Conservation (phyloP, 2,797 vertebrate species). For the Megalops cyprinoides region DNA sequence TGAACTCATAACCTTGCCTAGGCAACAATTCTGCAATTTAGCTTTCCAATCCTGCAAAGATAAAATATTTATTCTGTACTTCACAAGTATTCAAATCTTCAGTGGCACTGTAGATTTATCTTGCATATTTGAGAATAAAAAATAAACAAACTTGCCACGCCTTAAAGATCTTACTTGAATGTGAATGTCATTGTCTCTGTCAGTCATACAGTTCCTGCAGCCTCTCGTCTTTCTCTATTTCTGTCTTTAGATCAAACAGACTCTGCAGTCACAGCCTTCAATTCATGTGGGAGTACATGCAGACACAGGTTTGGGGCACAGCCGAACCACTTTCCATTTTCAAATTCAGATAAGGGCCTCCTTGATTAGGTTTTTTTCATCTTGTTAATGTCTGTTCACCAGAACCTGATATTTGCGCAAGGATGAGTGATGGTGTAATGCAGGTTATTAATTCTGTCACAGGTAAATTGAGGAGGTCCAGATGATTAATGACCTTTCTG, state of each 20-base stretch:
- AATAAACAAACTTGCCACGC: neutral
- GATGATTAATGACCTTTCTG: constrained; percentile 40
- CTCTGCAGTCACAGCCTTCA: constrained; percentile 2
- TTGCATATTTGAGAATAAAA: neutral
- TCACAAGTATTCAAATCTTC: neutral
- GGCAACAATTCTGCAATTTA: constrained; percentile 5
- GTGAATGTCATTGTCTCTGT: neutral
- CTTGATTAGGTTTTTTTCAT: neutral
- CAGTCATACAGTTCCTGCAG: neutral
- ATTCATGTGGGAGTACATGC: neutral
- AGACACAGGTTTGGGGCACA: neutral
- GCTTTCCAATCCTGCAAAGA: neutral
- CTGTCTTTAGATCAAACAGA: neutral
- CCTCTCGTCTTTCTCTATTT: neutral
- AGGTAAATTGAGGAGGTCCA: neutral
- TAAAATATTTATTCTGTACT: neutral
- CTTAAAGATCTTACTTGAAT: neutral
- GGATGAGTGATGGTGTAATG: neutral
- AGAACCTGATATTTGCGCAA: constrained; percentile 14
- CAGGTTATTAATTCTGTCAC: constrained; percentile 9
- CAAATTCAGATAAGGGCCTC: neutral
- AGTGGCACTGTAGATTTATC: neutral
- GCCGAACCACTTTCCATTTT: neutral
- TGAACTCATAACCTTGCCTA: neutral
- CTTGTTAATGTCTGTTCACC: neutral